Evolutionary conservation across 1,140 invertebrate species (phyloP).

Genomic region (Halyomorpha halys): DNA sequence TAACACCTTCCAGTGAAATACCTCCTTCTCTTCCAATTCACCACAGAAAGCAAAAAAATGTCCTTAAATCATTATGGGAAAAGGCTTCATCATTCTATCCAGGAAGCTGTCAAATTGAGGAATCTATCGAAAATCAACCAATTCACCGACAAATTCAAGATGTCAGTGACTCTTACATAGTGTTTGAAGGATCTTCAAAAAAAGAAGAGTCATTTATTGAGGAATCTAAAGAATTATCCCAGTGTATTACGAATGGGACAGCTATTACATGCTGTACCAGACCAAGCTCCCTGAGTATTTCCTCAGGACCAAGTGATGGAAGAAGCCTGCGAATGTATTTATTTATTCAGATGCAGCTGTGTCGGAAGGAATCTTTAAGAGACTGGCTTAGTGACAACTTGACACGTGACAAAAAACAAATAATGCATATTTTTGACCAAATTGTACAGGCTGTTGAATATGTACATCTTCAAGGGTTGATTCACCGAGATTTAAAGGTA

Average conservation of each 20-base stretch:
- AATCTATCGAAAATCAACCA: conserved; percentile 5
- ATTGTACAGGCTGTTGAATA: conserved; percentile 91
- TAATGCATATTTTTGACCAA: conserved; percentile 77
- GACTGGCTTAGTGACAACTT: conserved; percentile 69
- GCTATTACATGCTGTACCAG: neutral
- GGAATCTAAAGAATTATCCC: conserved; percentile 11
- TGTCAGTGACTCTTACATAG: conserved; percentile 28
- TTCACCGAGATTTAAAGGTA: conserved; percentile 90
- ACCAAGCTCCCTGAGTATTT: conserved; percentile 2
- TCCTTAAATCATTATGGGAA: conserved; percentile 23
- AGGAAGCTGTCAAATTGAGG: neutral
- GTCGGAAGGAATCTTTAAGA: conserved; percentile 73
- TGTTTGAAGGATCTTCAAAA: conserved; percentile 34
- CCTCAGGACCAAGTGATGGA: neutral
- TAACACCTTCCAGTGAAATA: conserved; percentile 25
- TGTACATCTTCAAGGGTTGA: conserved; percentile 80
- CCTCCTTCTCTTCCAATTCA: conserved; percentile 2
- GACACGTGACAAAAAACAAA: conserved; percentile 39
- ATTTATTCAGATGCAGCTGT: conserved; percentile 97
- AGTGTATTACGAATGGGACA: neutral
- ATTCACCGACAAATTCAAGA: conserved; percentile 8
- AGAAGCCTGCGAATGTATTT: conserved; percentile 38
- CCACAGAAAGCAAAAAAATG: conserved; percentile 16
- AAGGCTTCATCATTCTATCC: conserved; percentile 23
- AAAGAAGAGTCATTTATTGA: conserved; percentile 25